These are phyloP conservation scores for Acleris literana DNA, from an alignment of 2,888 invertebrate species.

Conservation along the genomic window DNA sequence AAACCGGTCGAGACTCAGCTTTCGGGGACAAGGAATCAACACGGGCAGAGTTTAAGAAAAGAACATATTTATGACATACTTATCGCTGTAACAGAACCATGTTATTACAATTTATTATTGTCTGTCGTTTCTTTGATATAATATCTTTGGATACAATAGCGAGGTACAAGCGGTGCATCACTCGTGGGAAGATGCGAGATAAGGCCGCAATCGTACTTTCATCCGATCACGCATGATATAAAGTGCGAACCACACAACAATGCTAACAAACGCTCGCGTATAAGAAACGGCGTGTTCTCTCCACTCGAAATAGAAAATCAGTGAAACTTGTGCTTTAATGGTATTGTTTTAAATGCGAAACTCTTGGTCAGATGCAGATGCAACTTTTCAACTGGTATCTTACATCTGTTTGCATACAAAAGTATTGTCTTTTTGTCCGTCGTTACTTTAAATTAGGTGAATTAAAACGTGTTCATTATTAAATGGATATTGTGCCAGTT, in stretches of 20 bases:
- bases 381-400: constrained; percentile 22
- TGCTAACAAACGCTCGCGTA: constrained; percentile 55
- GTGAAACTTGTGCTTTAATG: constrained; percentile 18
- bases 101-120: constrained; percentile 59
- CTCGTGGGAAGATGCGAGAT: constrained; percentile 74
- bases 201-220: constrained; percentile 72
- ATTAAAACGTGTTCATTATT: constrained; percentile 38
- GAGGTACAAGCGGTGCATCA: constrained; percentile 55
- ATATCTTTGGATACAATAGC: constrained; percentile 58
- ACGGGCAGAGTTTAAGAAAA: constrained; percentile 24
- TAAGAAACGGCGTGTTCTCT: constrained; percentile 43
- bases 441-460: constrained; percentile 26
- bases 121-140: constrained; percentile 55
- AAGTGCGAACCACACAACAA: constrained; percentile 71
- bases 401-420: constrained; percentile 41
- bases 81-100: constrained; percentile 62
- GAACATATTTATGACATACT: constrained; percentile 56
- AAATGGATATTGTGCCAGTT: constrained; percentile 27
- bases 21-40: constrained; percentile 5
- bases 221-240: constrained; percentile 77
- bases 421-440: constrained; percentile 21
- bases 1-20: constrained; percentile 29
- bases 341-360: constrained; percentile 12
- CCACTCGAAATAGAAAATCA: constrained; percentile 18
- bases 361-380: not conserved